These are phyloP conservation scores for Sisyra terminalis DNA, from an alignment of 2,888 invertebrate species.

Conservation along the genomic window DNA sequence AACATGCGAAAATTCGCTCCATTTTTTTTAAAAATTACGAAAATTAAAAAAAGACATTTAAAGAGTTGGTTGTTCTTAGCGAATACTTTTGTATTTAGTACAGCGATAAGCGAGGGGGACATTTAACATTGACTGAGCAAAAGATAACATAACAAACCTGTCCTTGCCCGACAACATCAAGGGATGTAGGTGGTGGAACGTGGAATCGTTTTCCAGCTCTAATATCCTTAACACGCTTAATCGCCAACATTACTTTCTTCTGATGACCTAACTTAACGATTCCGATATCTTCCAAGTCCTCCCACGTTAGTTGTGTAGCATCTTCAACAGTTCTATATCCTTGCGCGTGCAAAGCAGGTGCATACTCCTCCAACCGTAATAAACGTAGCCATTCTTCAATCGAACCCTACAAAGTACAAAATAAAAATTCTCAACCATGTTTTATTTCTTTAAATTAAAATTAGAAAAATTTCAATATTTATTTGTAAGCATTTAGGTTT, in stretches of 20 bases:
- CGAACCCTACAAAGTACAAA: constrained; percentile 50
- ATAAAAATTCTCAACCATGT: constrained; percentile 5
- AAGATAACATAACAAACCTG: constrained; percentile 19
- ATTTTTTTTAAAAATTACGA: neutral
- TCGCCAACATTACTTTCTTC: constrained; percentile 93
- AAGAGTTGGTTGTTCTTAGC: neutral
- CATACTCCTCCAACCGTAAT: constrained; percentile 83
- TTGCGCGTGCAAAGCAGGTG: constrained; percentile 75
- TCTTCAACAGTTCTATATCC: constrained; percentile 89
- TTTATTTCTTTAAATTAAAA: too few species aligned
- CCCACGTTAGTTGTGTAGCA: constrained; percentile 93
- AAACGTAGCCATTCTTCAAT: constrained; percentile 89
- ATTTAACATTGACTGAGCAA: neutral
- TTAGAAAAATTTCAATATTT: too few species aligned
- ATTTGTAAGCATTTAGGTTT: too few species aligned
- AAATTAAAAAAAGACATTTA: constrained; percentile 1
- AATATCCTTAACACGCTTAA: constrained; percentile 90
- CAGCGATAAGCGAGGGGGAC: too few species aligned
- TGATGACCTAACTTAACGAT: constrained; percentile 91
- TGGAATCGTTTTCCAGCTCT: constrained; percentile 63
- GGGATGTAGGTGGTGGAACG: constrained; percentile 32
- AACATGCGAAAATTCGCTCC: neutral
- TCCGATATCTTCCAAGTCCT: constrained; percentile 96
- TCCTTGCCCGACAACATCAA: constrained; percentile 26
- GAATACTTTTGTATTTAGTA: too few species aligned